phyloP scores from a whole-genome alignment of 2,888 invertebrate genomes.

The Willowsia nigromaculata region DNA sequence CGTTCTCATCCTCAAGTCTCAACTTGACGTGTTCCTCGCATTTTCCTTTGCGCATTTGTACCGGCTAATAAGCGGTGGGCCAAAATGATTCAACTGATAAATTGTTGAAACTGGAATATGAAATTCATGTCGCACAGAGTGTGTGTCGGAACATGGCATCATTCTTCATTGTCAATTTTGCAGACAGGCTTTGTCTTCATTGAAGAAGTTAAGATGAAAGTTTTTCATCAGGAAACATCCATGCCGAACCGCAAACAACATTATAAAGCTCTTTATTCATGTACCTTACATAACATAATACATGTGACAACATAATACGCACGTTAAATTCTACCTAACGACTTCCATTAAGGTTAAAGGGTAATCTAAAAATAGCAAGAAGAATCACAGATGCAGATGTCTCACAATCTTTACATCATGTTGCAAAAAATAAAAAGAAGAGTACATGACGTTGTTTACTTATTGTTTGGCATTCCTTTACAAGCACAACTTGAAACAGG shows the following conservation, averaged over 20 bases:
- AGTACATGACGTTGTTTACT: no score
- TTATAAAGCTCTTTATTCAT: not conserved
- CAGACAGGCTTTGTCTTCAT: slow-evolving; percentile 3
- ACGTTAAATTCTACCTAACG: not conserved
- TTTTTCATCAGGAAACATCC: not conserved
- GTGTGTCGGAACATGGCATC: not conserved
- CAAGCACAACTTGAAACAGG: no score
- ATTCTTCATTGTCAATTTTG: slow-evolving; percentile 24
- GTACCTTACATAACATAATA: not conserved
- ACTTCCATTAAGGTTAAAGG: not conserved
- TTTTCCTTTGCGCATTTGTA: not conserved
- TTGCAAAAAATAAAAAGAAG: no score
- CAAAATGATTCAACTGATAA: slow-evolving; percentile 11
- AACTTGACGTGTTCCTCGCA: not conserved
- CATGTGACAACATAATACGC: not conserved
- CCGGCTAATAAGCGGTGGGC: not conserved
- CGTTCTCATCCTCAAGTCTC: no score
- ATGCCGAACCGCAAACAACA: not conserved
- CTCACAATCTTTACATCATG: not conserved
- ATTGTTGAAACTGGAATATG: not conserved
- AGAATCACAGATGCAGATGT: slow-evolving; percentile 1
- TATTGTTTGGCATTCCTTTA: no score
- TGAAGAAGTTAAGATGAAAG: not conserved
- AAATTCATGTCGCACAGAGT: not conserved
- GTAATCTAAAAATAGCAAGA: slow-evolving; percentile 17